Evolutionary conservation across 1,140 invertebrate genomes (phyloP).

Genomic region (Lithobius niger): DNA sequence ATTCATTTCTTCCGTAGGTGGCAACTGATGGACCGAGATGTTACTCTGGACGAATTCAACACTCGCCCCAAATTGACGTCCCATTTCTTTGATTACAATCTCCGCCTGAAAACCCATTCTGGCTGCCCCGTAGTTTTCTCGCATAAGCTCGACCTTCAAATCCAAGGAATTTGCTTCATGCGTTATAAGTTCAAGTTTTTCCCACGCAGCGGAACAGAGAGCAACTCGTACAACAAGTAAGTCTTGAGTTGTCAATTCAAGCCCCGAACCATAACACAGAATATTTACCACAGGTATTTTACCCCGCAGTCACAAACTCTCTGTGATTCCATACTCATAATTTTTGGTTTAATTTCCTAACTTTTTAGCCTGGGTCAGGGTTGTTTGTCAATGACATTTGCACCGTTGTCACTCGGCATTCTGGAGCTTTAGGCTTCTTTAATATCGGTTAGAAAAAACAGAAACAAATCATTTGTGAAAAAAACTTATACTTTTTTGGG

Average conservation of each 20-base stretch:
- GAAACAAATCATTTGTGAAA: background rate
- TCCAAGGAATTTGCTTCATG: conserved; percentile 7
- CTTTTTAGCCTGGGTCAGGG: background rate
- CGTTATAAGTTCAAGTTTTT: conserved; percentile 24
- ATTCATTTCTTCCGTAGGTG: conserved; percentile 25
- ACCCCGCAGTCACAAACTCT: background rate
- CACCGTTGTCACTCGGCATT: no score
- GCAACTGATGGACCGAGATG: conserved; percentile 38
- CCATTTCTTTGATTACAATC: conserved; percentile 28
- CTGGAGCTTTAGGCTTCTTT: no score
- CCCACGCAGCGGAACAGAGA: conserved; percentile 9
- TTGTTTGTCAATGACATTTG: no score
- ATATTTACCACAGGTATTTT: background rate
- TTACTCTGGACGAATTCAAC: conserved; percentile 38
- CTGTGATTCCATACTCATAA: background rate
- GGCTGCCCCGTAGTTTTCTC: background rate
- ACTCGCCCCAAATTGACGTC: conserved; percentile 32
- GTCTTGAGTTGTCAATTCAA: no score
- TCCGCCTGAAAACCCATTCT: conserved; percentile 9
- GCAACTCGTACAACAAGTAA: background rate
- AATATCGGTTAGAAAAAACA: no score
- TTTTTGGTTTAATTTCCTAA: background rate
- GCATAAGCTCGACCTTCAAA: background rate
- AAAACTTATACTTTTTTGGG: no score
- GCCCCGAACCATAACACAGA: no score